Percentiles rank a stretch among this genome's conserved stretches.
These are phyloP conservation scores for Drosophila aff. DNA, from an alignment of 1,140 invertebrate genomes.

Conservation along the genomic window DNA sequence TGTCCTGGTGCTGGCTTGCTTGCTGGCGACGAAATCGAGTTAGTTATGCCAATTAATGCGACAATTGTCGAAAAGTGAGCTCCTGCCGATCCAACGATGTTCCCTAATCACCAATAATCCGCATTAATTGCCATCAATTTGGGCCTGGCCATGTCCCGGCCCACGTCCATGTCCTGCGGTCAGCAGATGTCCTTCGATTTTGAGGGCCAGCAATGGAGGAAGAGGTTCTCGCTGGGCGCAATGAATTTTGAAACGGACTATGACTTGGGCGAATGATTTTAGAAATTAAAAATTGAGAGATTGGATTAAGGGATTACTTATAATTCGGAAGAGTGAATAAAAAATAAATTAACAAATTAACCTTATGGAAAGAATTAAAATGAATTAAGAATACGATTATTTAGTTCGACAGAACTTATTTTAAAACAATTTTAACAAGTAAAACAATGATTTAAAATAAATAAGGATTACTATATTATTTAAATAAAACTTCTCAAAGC, in stretches of 20 bases:
- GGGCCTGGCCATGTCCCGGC: constrained; percentile 25
- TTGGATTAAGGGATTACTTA: too few species aligned
- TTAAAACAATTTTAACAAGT: too few species aligned
- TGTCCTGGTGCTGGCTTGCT: not conserved
- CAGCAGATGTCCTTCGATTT: constrained; percentile 35
- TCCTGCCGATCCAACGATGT: constrained; percentile 43
- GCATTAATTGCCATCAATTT: constrained; percentile 54
- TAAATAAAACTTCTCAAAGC: not conserved
- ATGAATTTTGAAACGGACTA: not conserved
- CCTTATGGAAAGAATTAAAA: not conserved
- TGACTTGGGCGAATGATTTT: not conserved
- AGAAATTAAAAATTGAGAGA: not conserved
- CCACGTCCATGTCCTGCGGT: constrained; percentile 43
- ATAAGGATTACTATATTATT: too few species aligned
- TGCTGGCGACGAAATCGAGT: constrained; percentile 87
- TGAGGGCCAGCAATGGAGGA: constrained; percentile 11
- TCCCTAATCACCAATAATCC: constrained; percentile 50
- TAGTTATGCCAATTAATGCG: constrained; percentile 80
- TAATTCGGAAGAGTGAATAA: too few species aligned
- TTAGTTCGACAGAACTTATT: too few species aligned
- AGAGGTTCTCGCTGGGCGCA: not conserved
- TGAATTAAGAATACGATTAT: too few species aligned
- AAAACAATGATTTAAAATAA: not conserved
- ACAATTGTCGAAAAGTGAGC: constrained; percentile 55
- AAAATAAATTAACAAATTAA: not conserved